Evolutionary conservation across 2,113 vertebrate genomes (phyloP), one percentile per base, ranked within the genome.

Genomic region (Daphoenositta chrysoptera): DNA sequence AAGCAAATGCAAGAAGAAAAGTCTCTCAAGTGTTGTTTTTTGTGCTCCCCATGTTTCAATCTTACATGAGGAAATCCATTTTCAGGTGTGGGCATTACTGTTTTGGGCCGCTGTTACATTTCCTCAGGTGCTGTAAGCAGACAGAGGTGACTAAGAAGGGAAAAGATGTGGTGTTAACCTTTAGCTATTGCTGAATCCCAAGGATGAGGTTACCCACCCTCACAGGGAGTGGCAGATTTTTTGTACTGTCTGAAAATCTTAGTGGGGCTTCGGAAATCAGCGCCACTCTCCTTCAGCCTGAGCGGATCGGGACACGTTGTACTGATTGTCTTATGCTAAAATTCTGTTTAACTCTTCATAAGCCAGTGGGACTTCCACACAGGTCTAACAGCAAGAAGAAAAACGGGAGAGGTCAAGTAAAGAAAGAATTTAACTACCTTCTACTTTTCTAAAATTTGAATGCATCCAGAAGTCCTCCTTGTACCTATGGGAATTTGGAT

Each of bases 241-340:
- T 58, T 39, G 6, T 44, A 12, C 50, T 42, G 8, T 27, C 44
- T 64, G 21, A 50, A 88, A 86, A 9, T n/a, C 63, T 30, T 35
- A 19, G 19, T 1, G 0, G 2, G 7, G 23, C 44, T 53, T 57
- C 33, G 35, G 8, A 69, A 86, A 65, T 65, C 45, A 70, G 26
- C 73, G 18, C 5, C 39, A 13, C 58, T n/a, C 11, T 66, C 10
- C 57, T 68, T 56, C 30, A 31, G 37, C 50, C 39, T 69, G n/a
- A 30, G 45, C 0, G 0, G 27, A n/a, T 39, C 15, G 20, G 31
- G 30, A 33, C 26, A n/a, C 9, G 3, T 5, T 39, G 28, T 22
- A 31, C 18, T 48, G 23, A 40, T 16, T 56, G 37, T 13, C 21
- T 22, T 30, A 26, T 3, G 8, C n/a, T 66, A 83, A 69, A 90